These are phyloP conservation scores for Leptinotarsa juncta DNA, from an alignment of 2,888 invertebrate species.

Conservation along the genomic window DNA sequence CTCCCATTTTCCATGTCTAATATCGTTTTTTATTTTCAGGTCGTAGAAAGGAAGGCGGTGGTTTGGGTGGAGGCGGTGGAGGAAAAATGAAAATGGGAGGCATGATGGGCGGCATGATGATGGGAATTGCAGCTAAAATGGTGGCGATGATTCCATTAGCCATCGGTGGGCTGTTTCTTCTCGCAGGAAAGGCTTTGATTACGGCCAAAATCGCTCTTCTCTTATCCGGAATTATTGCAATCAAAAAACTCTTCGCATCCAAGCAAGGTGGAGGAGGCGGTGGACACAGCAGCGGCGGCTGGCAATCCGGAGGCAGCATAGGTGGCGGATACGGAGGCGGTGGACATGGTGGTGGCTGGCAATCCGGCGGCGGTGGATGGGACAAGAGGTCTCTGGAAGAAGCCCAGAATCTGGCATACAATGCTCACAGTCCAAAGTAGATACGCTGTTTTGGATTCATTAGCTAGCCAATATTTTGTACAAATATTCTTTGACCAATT, in stretches of 20 bases:
- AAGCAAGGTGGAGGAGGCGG: conserved; percentile 72
- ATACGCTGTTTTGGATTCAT: conserved; percentile 39
- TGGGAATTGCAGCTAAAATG: conserved; percentile 88
- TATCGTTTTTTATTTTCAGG: conserved; percentile 41
- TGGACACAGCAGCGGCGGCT: conserved; percentile 56
- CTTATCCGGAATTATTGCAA: conserved; percentile 82
- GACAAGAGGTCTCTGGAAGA: conserved; percentile 75
- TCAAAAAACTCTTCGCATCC: conserved; percentile 82
- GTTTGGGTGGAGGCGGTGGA: conserved; percentile 63
- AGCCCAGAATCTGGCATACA: conserved; percentile 79
- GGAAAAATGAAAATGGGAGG: conserved; percentile 80
- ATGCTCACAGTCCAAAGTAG: conserved; percentile 70
- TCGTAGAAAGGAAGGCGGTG: conserved; percentile 66
- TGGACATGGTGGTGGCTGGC: conserved; percentile 17
- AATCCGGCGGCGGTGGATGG: conserved; percentile 72
- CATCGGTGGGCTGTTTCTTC: conserved; percentile 82
- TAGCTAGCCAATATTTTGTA: conserved; percentile 48
- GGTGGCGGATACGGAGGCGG: conserved; percentile 69
- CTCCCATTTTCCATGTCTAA: not conserved
- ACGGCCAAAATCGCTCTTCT: conserved; percentile 83
- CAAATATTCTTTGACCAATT: conserved; percentile 54
- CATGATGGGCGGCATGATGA: conserved; percentile 93
- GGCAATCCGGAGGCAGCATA: conserved; percentile 61
- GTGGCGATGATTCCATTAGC: conserved; percentile 83
- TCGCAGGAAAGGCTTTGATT: conserved; percentile 89